These are phyloP conservation scores for Euura saliciscinereae DNA, from an alignment of 1,140 invertebrate species.

Conservation along the genomic window DNA sequence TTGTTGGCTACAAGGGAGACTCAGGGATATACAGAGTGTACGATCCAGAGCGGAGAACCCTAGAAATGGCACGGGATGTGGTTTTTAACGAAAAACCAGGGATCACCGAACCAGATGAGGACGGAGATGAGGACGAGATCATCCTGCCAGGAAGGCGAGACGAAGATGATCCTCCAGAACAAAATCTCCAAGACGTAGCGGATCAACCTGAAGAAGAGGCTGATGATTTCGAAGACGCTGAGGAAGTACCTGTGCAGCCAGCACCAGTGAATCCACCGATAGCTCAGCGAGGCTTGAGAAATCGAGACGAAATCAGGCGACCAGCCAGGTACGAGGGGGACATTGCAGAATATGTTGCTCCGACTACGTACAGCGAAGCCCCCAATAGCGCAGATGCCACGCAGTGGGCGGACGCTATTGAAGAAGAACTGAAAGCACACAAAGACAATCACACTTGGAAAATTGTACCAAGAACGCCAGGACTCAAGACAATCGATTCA, in stretches of 20 bases:
- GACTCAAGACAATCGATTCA: constrained; percentile 30
- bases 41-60: background rate
- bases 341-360: too few relatives aligned
- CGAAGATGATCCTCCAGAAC: background rate
- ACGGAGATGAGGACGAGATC: background rate
- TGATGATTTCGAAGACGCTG: background rate
- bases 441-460: constrained; percentile 33
- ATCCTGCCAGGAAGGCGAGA: background rate
- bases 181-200: too few relatives aligned
- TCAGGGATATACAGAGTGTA: constrained; percentile 24
- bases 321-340: constrained; percentile 16
- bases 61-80: background rate
- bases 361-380: too few relatives aligned
- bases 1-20: constrained; percentile 22
- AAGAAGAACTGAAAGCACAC: constrained; percentile 35
- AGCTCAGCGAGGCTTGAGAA: constrained; percentile 30
- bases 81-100: background rate
- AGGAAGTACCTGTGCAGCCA: background rate
- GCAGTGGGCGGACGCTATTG: constrained; percentile 34
- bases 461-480: constrained; percentile 29
- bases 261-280: constrained; percentile 33
- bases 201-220: too few relatives aligned
- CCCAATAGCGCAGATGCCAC: too few relatives aligned
- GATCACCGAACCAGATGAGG: background rate
- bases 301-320: constrained; percentile 18